These are phyloP conservation scores for Ochropleura plecta DNA, from an alignment of 2,888 invertebrate species.

Conservation along the genomic window DNA sequence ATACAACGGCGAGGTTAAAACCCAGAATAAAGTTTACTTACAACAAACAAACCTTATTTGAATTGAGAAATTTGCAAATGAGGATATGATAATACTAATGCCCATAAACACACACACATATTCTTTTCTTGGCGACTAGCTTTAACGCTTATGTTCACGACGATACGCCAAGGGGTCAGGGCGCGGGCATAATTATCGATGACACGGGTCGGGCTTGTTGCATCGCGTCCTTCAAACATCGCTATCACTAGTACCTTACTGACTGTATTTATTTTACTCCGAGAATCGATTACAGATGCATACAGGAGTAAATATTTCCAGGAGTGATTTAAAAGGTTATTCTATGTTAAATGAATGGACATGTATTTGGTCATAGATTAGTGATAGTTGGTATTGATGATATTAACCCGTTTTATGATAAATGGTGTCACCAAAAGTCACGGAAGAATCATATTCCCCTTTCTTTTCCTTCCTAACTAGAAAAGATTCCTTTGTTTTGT, in stretches of 20 bases:
- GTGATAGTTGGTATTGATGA: too few species aligned
- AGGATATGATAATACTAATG: too few species aligned
- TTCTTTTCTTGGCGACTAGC: too few species aligned
- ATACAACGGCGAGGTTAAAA: too few species aligned
- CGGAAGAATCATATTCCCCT: not conserved
- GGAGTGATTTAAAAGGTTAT: not conserved
- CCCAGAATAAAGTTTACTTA: too few species aligned
- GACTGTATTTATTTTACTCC: conserved; percentile 50
- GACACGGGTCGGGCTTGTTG: conserved; percentile 79
- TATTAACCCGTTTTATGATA: not conserved
- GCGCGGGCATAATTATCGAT: conserved; percentile 83
- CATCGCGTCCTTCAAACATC: conserved; percentile 76
- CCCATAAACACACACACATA: too few species aligned
- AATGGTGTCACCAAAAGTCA: not conserved
- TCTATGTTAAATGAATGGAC: not conserved
- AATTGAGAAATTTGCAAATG: too few species aligned
- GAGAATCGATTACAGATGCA: conserved; percentile 24
- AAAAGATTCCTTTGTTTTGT: not conserved
- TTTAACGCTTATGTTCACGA: conserved; percentile 49
- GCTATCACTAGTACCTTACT: conserved; percentile 31
- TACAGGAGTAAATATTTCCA: not conserved
- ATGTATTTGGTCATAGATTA: too few species aligned
- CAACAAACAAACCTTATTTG: too few species aligned
- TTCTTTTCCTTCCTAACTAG: not conserved
- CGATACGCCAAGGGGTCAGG: conserved; percentile 80